Evolutionary conservation across 2,888 invertebrate genomes (phyloP).

Genomic region (Lasioglossum pauxillum): DNA sequence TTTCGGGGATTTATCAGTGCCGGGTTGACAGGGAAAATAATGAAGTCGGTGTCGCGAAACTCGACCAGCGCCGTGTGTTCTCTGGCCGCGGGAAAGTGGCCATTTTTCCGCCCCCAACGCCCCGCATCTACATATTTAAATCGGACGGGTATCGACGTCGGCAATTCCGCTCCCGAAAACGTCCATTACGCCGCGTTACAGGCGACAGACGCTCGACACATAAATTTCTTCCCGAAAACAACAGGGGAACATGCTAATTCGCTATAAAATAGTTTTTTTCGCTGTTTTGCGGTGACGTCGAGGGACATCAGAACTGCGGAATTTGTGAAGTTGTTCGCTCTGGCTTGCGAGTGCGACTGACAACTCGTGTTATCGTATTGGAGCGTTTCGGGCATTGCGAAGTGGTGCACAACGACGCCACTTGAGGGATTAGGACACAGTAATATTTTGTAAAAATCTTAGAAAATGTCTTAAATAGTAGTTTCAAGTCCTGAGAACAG

Average conservation of each 20-base stretch:
- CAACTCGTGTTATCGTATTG: not conserved
- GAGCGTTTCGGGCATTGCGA: not conserved
- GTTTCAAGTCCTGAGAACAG: too few relatives aligned
- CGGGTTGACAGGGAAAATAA: slow-evolving; percentile 58
- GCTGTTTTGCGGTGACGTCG: not conserved
- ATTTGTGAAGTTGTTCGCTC: not conserved
- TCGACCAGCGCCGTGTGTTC: slow-evolving; percentile 31
- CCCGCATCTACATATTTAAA: slow-evolving; percentile 40
- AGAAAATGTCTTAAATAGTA: too few relatives aligned
- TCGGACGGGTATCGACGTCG: slow-evolving; percentile 24
- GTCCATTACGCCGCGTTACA: slow-evolving; percentile 37
- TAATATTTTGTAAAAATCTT: too few relatives aligned
- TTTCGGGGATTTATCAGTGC: slow-evolving; percentile 50
- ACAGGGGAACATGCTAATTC: not conserved
- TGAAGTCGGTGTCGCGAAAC: slow-evolving; percentile 50
- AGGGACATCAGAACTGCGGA: not conserved
- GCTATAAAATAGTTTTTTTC: not conserved
- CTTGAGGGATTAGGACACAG: too few relatives aligned
- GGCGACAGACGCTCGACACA: slow-evolving; percentile 2
- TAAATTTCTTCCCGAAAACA: slow-evolving; percentile 27
- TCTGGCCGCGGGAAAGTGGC: slow-evolving; percentile 30
- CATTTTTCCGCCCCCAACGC: not conserved
- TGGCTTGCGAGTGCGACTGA: not conserved
- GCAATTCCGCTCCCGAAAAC: slow-evolving; percentile 25
- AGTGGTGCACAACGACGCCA: not conserved